Base-by-base conservation (phyloP, 2,797 vertebrate genomes). In the Rhinella marina region DNA sequence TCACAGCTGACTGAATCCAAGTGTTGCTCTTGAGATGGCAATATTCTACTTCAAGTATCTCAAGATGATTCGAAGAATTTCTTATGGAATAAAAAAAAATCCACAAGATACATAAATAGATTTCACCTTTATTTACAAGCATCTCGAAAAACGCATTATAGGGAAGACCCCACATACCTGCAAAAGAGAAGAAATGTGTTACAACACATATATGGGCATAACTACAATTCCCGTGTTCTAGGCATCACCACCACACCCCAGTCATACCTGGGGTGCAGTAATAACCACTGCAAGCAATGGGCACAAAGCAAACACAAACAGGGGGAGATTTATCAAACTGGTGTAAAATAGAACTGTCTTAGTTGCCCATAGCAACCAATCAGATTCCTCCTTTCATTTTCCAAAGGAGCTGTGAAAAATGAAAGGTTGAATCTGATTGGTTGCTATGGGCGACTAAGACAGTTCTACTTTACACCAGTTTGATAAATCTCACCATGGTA, bases 61-160 rank as follows among this genome's bases (percentile, higher is more conserved):
- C 16, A n/a, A 2, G 66, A 29, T 6, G 66, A 29, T 3, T 7
- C 14, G 16, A 41, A 32, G 1, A 19, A 41, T 32, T 32, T 32
- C 23, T 21, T 73, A 12, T 21, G 21, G 3, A 76, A 19, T 12
- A 11, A 52, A 54, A 48, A 50, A 17, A 25, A 14, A 41, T 41
- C 25, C 50, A 70, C 10, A 21, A 13, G 68, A 56, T 32, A 21
- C 19, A 12, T 72, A 72, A 32, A 57, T 59, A 77, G 75, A 77
- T 16, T n/a, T 77, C 48, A 41, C 21, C 56, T 73, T 84, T 73
- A 73, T 84, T 84, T 84, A 73, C 82, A 84, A 73, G 52, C 11
- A 72, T 84, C 68, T 21, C 3, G 68, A 52, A 2, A 8, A 7
- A 10, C 27, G 12, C 11, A 13, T 73, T 25, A 48, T 13, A 17